Base-by-base conservation (phyloP, 2,113 vertebrate species). In the Rana temporaria region DNA sequence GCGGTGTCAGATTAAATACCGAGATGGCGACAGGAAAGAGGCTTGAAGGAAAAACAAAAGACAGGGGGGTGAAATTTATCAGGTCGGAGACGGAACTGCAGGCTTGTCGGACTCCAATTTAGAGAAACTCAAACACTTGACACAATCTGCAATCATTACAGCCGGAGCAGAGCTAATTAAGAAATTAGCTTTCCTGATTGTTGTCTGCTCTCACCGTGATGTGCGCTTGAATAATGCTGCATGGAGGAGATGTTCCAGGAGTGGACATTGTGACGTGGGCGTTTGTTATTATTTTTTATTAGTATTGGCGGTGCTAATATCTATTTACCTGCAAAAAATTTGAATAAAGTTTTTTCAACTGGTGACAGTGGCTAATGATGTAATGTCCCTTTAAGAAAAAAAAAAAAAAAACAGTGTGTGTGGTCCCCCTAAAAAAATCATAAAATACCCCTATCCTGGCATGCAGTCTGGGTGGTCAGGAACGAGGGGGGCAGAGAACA, bases 1-100 rank as follows among this genome's bases (percentile, higher is more conserved):
- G 94, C 94, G 91, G 95, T 95, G 95, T 96, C 95, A 98, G 96
- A 99, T 99, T 98, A 98, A 98, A 97, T 96, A 95, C 95, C 93
- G 96, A 97, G 97, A 97, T 98, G 96, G 96, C 95, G 96, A 98
- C 97, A 97, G 97, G 97, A 98, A 99, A 95, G 95, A 95, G 96
- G 95, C 95, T 95, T 95, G 95, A 95, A 96, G 95, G 94, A 93
- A 96, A 96, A 97, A 97, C 93, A 97, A 96, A 97, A 96, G 92
- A 92, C 94, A 91, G 92, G 93, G 89, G 94, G 92, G 94, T 92
- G 95, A 93, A 95, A 97, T 94, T 96, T 97, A 98, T 97, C 96
- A 96, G 95, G 95, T 96, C 95, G 95, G 93, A 92, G 93, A 95
- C 92, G 92, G 96, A 96, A 96, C 92, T 94, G 95, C 94, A 96